Conservation (phyloP, 2,888 invertebrate species). For the Metacarcinus magister region DNA sequence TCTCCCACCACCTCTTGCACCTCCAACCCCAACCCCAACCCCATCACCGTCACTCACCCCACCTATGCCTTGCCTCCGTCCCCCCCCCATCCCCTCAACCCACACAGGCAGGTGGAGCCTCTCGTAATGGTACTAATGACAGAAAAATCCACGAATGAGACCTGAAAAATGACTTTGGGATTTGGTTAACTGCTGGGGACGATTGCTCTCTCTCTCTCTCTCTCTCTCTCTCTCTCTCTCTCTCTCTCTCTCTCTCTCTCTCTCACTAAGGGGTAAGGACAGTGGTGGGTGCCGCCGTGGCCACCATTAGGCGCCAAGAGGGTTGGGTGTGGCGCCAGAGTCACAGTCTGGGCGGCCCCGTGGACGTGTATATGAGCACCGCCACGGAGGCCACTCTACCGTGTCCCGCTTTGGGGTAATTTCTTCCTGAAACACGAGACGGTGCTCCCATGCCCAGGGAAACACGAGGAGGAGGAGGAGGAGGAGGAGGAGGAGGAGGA, state of each 20-base stretch:
- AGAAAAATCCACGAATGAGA: background rate
- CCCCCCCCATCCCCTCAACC: background rate
- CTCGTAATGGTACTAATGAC: conserved; percentile 32
- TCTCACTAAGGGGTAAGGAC: background rate
- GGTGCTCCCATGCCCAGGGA: background rate
- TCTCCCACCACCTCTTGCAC: background rate
- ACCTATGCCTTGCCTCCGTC: background rate
- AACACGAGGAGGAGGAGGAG: background rate
- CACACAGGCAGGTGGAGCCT: background rate
- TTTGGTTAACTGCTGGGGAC: background rate
- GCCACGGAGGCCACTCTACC: background rate
- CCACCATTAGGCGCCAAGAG: background rate
- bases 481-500: background rate
- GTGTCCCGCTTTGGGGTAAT: conserved; percentile 19
- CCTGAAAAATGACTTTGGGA: conserved; percentile 19
- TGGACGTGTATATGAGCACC: background rate
- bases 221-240: conserved; percentile 43
- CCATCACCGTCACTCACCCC: too few relatives aligned
- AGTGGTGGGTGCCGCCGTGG: background rate
- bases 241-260: background rate
- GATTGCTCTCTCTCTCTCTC: background rate
- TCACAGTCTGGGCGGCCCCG: background rate
- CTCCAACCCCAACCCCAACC: too few relatives aligned
- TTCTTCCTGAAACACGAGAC: conserved; percentile 43
- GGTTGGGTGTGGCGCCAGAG: background rate